Conservation (phyloP, 2,113 vertebrate genomes). For the Meles meles region DNA sequence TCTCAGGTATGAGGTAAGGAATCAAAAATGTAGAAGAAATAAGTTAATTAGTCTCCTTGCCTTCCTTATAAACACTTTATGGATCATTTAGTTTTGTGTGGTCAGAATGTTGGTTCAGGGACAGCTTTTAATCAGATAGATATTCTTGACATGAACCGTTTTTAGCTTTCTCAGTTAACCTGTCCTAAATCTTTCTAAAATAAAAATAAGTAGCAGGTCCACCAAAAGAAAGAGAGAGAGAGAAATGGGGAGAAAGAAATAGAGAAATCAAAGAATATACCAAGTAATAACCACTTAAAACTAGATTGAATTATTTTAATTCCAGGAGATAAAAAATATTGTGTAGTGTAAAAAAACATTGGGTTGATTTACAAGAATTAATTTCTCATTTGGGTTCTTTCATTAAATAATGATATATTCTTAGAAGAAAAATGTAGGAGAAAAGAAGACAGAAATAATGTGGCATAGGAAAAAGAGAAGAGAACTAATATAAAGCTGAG, state of each 20-base stretch:
- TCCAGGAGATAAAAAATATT: neutral
- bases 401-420: neutral
- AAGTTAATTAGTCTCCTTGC: neutral
- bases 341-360: neutral
- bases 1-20: neutral
- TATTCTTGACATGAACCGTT: neutral
- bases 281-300: neutral
- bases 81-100: neutral
- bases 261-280: neutral
- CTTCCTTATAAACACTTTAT: neutral
- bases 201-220: neutral
- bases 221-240: neutral
- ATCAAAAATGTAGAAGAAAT: neutral
- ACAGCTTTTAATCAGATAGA: conserved; percentile 29
- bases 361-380: neutral
- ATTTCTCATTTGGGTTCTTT: conserved; percentile 27
- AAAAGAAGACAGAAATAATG: neutral
- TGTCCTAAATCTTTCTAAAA: neutral
- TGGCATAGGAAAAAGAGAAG: neutral
- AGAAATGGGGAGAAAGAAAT: neutral
- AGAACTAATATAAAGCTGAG: neutral
- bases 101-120: neutral
- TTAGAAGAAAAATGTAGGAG: neutral
- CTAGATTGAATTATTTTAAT: conserved; percentile 5
- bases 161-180: neutral